These are phyloP conservation scores for Engraulis encrasicolus DNA, from an alignment of 2,113 vertebrate genomes.

Conservation along the genomic window DNA sequence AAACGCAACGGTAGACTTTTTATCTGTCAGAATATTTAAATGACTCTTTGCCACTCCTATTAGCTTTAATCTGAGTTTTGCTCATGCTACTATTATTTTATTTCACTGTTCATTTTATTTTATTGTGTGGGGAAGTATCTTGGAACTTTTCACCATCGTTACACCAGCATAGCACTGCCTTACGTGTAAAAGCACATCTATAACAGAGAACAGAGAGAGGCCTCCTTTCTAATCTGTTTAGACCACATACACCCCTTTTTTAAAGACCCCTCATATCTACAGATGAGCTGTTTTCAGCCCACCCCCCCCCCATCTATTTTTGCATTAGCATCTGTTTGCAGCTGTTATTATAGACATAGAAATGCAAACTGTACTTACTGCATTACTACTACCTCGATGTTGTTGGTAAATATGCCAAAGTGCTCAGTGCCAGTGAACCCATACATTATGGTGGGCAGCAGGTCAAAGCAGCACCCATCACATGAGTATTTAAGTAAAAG, in stretches of 20 bases:
- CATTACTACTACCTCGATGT: constrained; percentile 54
- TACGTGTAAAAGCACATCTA: not conserved
- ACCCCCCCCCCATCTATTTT: not conserved
- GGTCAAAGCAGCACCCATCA: not conserved
- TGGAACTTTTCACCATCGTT: constrained; percentile 4
- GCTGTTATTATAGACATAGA: constrained; percentile 3
- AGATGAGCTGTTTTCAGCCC: not conserved
- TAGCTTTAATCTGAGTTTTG: not conserved
- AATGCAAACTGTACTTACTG: constrained; percentile 38
- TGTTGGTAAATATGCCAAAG: constrained; percentile 30
- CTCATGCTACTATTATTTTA: not conserved
- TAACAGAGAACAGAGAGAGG: not conserved
- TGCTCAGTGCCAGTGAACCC: not conserved
- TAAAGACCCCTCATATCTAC: not conserved
- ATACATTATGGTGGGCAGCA: not conserved
- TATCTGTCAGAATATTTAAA: not conserved
- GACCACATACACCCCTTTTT: not conserved
- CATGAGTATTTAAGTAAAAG: not conserved
- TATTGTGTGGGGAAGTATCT: constrained; percentile 2
- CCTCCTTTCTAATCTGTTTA: not conserved
- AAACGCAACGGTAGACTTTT: not conserved
- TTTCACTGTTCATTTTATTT: not conserved
- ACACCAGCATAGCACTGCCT: constrained; percentile 7
- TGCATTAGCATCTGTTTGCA: constrained; percentile 8
- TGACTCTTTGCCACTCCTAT: not conserved